These are phyloP conservation scores for Podabrus alpinus DNA, from an alignment of 2,888 invertebrate species.

Conservation along the genomic window DNA sequence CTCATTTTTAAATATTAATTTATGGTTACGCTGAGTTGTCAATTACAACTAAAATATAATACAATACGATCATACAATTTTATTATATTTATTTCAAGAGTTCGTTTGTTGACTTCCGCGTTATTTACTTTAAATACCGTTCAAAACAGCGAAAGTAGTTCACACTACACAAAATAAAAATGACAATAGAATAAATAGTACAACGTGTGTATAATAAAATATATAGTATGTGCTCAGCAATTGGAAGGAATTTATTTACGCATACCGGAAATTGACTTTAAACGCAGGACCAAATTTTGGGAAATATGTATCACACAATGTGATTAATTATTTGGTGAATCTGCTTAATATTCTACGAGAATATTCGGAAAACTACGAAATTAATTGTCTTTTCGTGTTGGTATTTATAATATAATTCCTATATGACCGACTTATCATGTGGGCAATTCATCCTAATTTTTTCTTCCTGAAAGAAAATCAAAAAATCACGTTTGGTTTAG, in stretches of 20 bases:
- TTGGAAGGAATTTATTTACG: not conserved
- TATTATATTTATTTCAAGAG: not conserved
- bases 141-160: not conserved
- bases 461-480: too few species aligned
- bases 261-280: not conserved
- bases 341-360: not conserved
- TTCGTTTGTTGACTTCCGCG: constrained; percentile 7
- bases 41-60: not conserved
- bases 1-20: not conserved
- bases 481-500: too few species aligned
- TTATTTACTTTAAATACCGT: constrained; percentile 4
- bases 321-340: not conserved
- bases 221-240: too few species aligned
- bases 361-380: not conserved
- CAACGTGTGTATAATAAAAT: not conserved
- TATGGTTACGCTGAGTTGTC: not conserved
- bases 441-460: too few species aligned
- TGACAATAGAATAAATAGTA: not conserved
- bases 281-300: not conserved
- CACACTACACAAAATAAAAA: not conserved
- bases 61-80: not conserved
- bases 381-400: not conserved
- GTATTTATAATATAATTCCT: too few species aligned
- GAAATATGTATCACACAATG: not conserved
- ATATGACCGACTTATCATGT: too few species aligned